phyloP scores from a whole-genome alignment of 2,888 invertebrate genomes.

The Oscheius sp. region DNA sequence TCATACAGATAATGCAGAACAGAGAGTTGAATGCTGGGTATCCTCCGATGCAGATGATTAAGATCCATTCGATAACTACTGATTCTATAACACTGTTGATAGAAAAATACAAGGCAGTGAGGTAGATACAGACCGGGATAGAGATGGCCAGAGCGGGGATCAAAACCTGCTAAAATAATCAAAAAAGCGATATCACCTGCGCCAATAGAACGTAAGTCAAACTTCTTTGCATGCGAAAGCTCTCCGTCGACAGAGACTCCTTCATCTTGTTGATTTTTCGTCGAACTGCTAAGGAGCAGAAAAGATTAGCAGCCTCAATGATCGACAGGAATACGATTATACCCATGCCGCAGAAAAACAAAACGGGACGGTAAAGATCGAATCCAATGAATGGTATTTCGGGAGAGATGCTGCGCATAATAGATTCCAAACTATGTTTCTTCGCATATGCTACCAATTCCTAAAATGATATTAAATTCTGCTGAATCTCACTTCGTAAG shows the following conservation, averaged over 20 bases:
- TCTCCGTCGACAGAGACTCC: background rate
- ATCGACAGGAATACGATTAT: background rate
- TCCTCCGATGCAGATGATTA: background rate
- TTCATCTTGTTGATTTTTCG: background rate
- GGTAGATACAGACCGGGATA: background rate
- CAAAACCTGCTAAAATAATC: background rate
- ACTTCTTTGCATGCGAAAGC: constrained; percentile 2
- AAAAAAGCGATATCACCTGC: background rate
- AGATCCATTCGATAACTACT: background rate
- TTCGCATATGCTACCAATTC: background rate
- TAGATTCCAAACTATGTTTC: background rate
- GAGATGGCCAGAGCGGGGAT: background rate
- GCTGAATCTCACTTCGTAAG: too few species aligned
- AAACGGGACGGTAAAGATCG: background rate
- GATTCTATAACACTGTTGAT: background rate
- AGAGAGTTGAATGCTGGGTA: background rate
- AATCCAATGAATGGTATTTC: background rate
- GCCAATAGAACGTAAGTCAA: background rate
- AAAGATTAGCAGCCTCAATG: background rate
- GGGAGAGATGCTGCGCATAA: background rate
- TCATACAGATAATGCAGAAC: background rate
- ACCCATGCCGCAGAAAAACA: background rate
- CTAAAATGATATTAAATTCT: background rate
- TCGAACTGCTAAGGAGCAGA: background rate
- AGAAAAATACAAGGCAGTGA: background rate